Evolutionary conservation across 92 coral and sea anemone species (phyloP).

Genomic region (Porites rus): DNA sequence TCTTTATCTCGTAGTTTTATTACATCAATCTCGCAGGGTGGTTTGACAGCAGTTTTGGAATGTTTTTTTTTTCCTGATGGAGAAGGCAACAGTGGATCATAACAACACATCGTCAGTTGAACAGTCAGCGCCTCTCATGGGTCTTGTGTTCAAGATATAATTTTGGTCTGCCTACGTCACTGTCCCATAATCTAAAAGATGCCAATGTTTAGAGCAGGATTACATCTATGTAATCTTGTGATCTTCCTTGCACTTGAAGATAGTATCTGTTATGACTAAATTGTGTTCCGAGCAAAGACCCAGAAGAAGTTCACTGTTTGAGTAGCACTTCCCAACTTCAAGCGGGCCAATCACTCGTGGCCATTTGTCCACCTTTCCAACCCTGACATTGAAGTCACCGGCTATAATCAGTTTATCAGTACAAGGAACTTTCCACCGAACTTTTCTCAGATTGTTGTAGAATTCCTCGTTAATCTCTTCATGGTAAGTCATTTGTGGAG

Average conservation of each 20-base stretch:
- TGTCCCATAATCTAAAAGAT: neutral
- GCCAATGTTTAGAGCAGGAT: conserved; percentile 64
- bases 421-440: too few relatives aligned
- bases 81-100: too few relatives aligned
- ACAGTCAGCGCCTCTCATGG: too few relatives aligned
- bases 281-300: conserved; percentile 40
- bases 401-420: neutral
- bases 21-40: too few relatives aligned
- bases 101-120: too few relatives aligned
- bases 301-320: conserved; percentile 55
- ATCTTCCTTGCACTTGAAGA: conserved; percentile 27
- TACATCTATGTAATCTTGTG: conserved; percentile 63
- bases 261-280: neutral
- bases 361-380: conserved; percentile 53
- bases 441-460: neutral
- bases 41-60: too few relatives aligned
- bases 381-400: conserved; percentile 52
- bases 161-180: too few relatives aligned
- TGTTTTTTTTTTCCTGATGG: too few relatives aligned
- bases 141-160: too few relatives aligned
- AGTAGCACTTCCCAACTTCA: conserved; percentile 50
- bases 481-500: conserved; percentile 50
- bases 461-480: conserved; percentile 57
- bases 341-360: conserved; percentile 56
- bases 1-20: too few relatives aligned